Conservation (phyloP, 2,888 invertebrate species). For the Dynastes tityus region DNA sequence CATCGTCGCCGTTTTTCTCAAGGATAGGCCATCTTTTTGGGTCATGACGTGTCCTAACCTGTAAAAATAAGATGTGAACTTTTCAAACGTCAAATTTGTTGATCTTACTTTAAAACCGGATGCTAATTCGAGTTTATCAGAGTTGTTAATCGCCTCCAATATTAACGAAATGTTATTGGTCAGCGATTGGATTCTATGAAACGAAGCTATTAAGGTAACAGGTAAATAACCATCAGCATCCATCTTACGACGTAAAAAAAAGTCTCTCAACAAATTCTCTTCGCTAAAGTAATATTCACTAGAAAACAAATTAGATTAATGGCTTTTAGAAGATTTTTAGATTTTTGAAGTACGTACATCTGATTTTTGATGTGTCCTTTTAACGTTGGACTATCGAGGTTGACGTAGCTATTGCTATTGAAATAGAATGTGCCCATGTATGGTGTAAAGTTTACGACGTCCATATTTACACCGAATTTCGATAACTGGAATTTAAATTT, state of each 20-base stretch:
- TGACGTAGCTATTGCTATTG: constrained; percentile 70
- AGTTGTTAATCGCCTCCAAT: constrained; percentile 88
- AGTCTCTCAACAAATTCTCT: constrained; percentile 95
- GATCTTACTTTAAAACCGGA: constrained; percentile 80
- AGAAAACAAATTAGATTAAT: constrained; percentile 64
- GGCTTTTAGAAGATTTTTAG: background rate
- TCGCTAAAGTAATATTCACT: constrained; percentile 99
- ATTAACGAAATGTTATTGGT: constrained; percentile 89
- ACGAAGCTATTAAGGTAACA: constrained; percentile 94
- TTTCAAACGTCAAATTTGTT: background rate
- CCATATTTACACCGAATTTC: constrained; percentile 62
- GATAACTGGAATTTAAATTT: constrained; percentile 61
- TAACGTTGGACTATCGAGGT: constrained; percentile 73
- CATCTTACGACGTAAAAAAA: constrained; percentile 98
- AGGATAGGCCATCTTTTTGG: constrained; percentile 92
- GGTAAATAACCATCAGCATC: constrained; percentile 94
- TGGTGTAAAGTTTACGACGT: constrained; percentile 68
- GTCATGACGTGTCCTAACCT: constrained; percentile 88
- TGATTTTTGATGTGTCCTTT: constrained; percentile 92
- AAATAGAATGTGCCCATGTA: constrained; percentile 78
- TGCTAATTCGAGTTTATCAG: constrained; percentile 86
- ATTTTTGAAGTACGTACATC: constrained; percentile 78
- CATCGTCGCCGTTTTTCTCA: constrained; percentile 70
- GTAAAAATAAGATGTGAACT: constrained; percentile 55
- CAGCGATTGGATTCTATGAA: constrained; percentile 92